phyloP scores from a whole-genome alignment of 1,140 invertebrate species.

The Notospermus geniculatus region DNA sequence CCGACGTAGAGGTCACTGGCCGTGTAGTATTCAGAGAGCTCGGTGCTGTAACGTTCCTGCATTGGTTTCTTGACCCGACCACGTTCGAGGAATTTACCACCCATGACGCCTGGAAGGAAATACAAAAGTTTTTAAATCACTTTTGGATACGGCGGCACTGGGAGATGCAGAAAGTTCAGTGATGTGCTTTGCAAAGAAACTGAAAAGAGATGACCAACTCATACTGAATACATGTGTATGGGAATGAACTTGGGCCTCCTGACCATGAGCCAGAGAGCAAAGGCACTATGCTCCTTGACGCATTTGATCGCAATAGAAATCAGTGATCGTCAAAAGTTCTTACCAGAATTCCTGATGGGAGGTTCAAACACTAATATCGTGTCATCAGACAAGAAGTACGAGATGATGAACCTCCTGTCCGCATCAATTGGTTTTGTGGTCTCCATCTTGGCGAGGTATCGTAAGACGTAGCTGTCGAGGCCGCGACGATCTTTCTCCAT shows the following conservation, averaged over 20 bases:
- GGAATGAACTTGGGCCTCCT: background rate
- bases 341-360: conserved; percentile 72
- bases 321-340: conserved; percentile 8
- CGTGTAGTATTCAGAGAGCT: conserved; percentile 70
- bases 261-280: no score
- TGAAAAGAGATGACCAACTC: background rate
- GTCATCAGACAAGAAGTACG: conserved; percentile 79
- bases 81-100: conserved; percentile 68
- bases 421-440: conserved; percentile 68
- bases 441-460: conserved; percentile 74
- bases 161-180: conserved; percentile 13
- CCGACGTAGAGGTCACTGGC: conserved; percentile 80
- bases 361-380: conserved; percentile 78
- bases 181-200: conserved; percentile 5
- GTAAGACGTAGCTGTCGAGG: conserved; percentile 72
- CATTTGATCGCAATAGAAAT: background rate
- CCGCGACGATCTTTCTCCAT: conserved; percentile 62
- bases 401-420: conserved; percentile 74
- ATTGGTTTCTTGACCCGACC: conserved; percentile 70
- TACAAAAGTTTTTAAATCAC: no score
- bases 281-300: no score
- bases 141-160: no score
- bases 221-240: background rate
- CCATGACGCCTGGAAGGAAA: conserved; percentile 59
- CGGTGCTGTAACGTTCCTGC: conserved; percentile 59